A percentile compares a stretch with the other conserved stretches of the same genome.
Conservation (phyloP, 2,888 invertebrate genomes). For the Julus scandinavius region DNA sequence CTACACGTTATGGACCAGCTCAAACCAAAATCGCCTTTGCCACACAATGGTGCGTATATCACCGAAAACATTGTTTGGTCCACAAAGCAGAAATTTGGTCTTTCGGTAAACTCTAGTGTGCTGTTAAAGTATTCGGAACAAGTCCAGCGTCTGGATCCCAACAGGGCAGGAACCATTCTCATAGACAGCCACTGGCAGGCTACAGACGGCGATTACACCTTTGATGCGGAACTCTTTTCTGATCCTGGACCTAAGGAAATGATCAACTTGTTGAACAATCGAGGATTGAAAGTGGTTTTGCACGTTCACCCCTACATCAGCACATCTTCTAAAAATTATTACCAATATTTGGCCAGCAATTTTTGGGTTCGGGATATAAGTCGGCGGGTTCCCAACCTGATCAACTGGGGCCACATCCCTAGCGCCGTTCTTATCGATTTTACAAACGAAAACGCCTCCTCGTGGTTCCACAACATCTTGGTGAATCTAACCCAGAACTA, state of each 20-base stretch:
- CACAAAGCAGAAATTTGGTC: conserved; percentile 62
- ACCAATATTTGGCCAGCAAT: conserved; percentile 79
- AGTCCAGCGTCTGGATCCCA: conserved; percentile 61
- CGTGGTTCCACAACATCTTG: conserved; percentile 82
- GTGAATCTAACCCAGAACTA: conserved; percentile 77
- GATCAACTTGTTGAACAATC: conserved; percentile 80
- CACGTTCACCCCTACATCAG: conserved; percentile 89
- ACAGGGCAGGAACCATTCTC: conserved; percentile 63
- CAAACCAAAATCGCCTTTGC: conserved; percentile 61
- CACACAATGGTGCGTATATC: conserved; percentile 64
- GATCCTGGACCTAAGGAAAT: conserved; percentile 78
- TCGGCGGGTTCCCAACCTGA: conserved; percentile 74
- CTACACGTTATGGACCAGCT: conserved; percentile 30
- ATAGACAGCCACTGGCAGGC: conserved; percentile 79
- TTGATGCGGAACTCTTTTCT: conserved; percentile 79
- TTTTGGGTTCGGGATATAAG: conserved; percentile 83
- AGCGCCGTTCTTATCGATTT: conserved; percentile 89
- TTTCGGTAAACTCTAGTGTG: conserved; percentile 62
- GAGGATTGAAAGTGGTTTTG: conserved; percentile 87
- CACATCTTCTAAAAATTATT: conserved; percentile 84
- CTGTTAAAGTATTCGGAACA: conserved; percentile 61
- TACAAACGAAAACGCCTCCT: conserved; percentile 81
- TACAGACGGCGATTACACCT: conserved; percentile 83
- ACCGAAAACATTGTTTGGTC: conserved; percentile 72
- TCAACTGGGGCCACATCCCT: conserved; percentile 79